Conservation (phyloP, 2,797 vertebrate genomes). For the Vireo griseus region DNA sequence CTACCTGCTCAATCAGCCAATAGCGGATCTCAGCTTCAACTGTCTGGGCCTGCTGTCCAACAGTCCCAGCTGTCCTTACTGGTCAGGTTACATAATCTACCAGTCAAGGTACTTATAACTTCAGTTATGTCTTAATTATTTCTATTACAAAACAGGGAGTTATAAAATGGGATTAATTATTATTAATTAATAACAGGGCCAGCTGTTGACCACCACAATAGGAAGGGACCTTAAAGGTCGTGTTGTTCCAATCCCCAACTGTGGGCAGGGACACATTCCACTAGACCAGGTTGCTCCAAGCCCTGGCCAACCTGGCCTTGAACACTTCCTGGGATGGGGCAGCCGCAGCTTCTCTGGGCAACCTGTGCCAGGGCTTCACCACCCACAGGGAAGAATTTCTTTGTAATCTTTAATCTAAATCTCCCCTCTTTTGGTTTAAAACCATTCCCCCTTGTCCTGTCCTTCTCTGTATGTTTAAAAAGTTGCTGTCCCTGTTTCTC, state of each 20-base stretch:
- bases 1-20: too few relatives aligned
- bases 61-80: too few relatives aligned
- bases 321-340: background rate
- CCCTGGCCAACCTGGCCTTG: fast-evolving
- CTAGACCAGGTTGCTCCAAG: background rate
- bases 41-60: too few relatives aligned
- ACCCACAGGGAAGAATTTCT: background rate
- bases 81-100: too few relatives aligned
- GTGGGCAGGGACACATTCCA: background rate
- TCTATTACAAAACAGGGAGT: too few relatives aligned
- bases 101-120: too few relatives aligned
- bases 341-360: background rate
- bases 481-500: background rate
- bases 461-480: background rate
- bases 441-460: background rate
- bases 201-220: too few relatives aligned
- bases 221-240: background rate
- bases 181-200: too few relatives aligned
- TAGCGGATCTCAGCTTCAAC: too few relatives aligned
- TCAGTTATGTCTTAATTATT: too few relatives aligned
- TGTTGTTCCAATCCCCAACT: background rate
- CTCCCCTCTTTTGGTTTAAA: background rate
- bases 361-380: background rate
- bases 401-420: background rate
- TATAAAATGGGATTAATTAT: too few relatives aligned